Evolutionary conservation across 2,888 invertebrate species (phyloP).

Genomic region (Tiphia femorata): DNA sequence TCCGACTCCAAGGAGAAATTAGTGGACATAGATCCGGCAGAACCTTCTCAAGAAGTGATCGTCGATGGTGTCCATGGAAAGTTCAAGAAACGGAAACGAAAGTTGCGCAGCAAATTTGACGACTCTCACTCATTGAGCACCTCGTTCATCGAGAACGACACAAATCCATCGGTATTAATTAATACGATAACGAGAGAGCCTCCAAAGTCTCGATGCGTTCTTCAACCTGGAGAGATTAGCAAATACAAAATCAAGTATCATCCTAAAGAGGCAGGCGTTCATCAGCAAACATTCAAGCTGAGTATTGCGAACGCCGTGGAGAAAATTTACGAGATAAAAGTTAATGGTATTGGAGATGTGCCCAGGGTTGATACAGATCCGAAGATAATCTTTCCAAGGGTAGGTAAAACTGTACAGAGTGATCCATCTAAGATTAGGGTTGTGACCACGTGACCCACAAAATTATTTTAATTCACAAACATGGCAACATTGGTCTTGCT

Average conservation of each 20-base stretch:
- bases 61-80: not conserved
- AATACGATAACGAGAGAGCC: constrained; percentile 40
- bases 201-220: constrained; percentile 45
- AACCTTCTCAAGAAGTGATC: not conserved
- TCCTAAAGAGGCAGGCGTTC: constrained; percentile 45
- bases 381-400: constrained; percentile 44
- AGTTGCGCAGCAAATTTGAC: constrained; percentile 6
- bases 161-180: too few species aligned
- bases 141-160: constrained; percentile 6
- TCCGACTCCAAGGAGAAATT: too few species aligned
- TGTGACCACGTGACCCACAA: too few species aligned
- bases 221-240: constrained; percentile 48
- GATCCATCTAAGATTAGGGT: too few species aligned
- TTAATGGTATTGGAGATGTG: constrained; percentile 49
- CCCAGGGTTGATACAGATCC: constrained; percentile 54
- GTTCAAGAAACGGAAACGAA: not conserved
- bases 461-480: too few species aligned
- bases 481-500: too few species aligned
- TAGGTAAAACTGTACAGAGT: constrained; percentile 12
- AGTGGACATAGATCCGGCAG: too few species aligned
- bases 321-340: constrained; percentile 37
- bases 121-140: constrained; percentile 10
- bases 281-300: constrained; percentile 42
- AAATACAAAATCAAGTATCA: constrained; percentile 49
- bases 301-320: constrained; percentile 37